These are phyloP conservation scores for Bubo scandiacus DNA, from an alignment of 2,113 vertebrate genomes.

Conservation along the genomic window DNA sequence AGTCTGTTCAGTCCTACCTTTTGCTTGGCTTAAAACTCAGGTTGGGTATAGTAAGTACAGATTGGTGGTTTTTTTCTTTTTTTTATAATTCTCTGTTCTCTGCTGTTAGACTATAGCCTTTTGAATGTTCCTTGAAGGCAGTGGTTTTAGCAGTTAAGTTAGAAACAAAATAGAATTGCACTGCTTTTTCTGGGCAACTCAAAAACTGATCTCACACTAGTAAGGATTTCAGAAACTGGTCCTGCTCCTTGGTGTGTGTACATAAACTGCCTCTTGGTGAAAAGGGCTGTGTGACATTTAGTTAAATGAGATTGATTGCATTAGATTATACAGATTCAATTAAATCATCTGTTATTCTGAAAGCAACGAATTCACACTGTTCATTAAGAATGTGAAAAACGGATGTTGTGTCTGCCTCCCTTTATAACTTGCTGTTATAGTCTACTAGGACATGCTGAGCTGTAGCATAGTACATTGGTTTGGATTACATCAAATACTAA, in stretches of 20 bases:
- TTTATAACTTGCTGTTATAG: constrained; percentile 14
- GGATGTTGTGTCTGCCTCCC: constrained; percentile 17
- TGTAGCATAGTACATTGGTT: not conserved
- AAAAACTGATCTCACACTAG: not conserved
- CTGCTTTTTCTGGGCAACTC: not conserved
- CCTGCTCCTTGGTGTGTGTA: constrained; percentile 32
- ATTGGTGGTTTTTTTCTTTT: not conserved
- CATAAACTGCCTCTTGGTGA: constrained; percentile 50
- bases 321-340: constrained; percentile 66
- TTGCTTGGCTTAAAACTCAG: not conserved
- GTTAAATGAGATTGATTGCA: constrained; percentile 67
- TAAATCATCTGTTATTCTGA: constrained; percentile 70
- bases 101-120: not conserved
- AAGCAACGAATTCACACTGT: constrained; percentile 49
- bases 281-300: constrained; percentile 63
- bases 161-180: not conserved
- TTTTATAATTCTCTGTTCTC: not conserved
- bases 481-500: not conserved
- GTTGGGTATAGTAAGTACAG: not conserved
- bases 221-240: constrained; percentile 39
- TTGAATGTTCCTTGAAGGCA: not conserved
- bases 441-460: constrained; percentile 7
- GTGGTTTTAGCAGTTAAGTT: not conserved
- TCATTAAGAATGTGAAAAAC: constrained; percentile 36
- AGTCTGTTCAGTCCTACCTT: not conserved